Evolutionary conservation across 1,140 invertebrate species (phyloP).

Genomic region (Megalonaias nervosa): DNA sequence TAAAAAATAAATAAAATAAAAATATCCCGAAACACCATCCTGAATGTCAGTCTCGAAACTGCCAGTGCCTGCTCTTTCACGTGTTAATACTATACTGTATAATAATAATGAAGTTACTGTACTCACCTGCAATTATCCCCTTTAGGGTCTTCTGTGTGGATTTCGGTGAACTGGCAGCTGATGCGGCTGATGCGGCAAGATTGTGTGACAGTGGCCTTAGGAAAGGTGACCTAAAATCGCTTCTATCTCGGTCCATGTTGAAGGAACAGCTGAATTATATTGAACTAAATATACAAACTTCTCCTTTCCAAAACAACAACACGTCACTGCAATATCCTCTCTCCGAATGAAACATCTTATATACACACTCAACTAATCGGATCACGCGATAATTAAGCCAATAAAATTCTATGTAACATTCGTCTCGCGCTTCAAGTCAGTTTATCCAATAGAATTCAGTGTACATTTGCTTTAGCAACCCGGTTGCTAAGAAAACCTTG

Average conservation of each 20-base stretch:
- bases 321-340: conserved; percentile 3
- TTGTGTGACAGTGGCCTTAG: conserved; percentile 9
- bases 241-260: conserved; percentile 46
- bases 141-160: conserved; percentile 52
- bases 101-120: not conserved
- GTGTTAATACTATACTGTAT: too few relatives aligned
- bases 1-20: too few relatives aligned
- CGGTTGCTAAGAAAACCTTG: conserved; percentile 33
- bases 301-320: not conserved
- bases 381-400: not conserved
- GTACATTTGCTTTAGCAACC: conserved; percentile 1
- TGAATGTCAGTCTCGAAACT: too few relatives aligned
- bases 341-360: conserved; percentile 1
- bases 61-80: too few relatives aligned
- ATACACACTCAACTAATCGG: too few relatives aligned
- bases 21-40: too few relatives aligned
- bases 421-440: not conserved
- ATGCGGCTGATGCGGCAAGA: conserved; percentile 27
- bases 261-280: too few relatives aligned
- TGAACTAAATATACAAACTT: conserved; percentile 1
- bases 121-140: conserved; percentile 57
- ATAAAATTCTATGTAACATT: conserved; percentile 13
- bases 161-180: conserved; percentile 12
- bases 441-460: conserved; percentile 7
- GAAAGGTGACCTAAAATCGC: conserved; percentile 24